Evolutionary conservation across 2,113 vertebrate genomes (phyloP), one percentile per base, ranked within the genome.

Genomic region (Odobenus rosmarus): DNA sequence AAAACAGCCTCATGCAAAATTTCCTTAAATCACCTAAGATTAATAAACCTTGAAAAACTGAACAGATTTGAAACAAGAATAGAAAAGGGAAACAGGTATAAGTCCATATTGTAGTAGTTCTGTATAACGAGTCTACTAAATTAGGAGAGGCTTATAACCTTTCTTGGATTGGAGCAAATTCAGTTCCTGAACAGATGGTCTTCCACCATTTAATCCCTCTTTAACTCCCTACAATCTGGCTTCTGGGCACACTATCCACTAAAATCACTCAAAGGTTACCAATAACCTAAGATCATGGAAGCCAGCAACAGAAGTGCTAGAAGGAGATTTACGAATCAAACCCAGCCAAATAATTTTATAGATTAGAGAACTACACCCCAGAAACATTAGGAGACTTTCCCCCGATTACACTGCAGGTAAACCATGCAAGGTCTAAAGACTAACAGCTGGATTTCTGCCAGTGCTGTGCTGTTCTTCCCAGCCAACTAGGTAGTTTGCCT

Each of bases 221-320:
- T 91, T 87, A 84, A 82, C 77, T 89, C 83, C 82, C 94, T 21
- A 55, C 77, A 94, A 55, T 59, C 81, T 88, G 93, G 88, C 76
- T 94, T 79, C 86, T 33, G 88, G 79, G 14, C 62, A 84, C 21
- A 31, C 6, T 6, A 21, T n/a, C 46, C 85, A 79, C 39, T 36
- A 31, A 93, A 61, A 72, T 36, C n/a, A 49, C 39, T 87, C 95
- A 55, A 49, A 86, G 93, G 55, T 72, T 49, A 89, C 79, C 55
- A 31, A 51, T 59, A 82, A 89, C 57, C 59, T 55, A 85, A 77
- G 26, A 77, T 88, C 55, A 42, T 7, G 26, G 53, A 59, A 71
- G 69, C 72, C 59, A 67, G 57, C 5, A 33, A 82, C 9, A 42
- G 49, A 28, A 92, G 46, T 55, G 39, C 77, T 61, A 77, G 13